Percentiles rank a stretch among this genome's conserved stretches.
Conservation (phyloP, 2,113 vertebrate genomes). For the Piaya cayana region DNA sequence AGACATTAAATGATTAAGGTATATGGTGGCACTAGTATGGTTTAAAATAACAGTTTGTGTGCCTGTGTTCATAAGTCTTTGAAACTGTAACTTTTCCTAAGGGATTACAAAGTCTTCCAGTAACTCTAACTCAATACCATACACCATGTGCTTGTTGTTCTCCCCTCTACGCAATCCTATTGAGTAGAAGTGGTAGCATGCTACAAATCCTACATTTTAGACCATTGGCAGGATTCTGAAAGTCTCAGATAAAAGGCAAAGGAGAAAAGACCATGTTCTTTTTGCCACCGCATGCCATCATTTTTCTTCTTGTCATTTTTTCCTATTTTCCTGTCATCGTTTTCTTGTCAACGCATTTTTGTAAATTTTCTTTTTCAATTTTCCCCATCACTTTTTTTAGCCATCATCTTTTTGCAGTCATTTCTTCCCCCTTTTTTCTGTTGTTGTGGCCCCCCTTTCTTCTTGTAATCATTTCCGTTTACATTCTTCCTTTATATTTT, state of each 20-base stretch:
- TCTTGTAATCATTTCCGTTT: not conserved
- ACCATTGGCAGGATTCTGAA: not conserved
- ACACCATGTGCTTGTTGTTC: not conserved
- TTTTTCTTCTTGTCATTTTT: too few species aligned
- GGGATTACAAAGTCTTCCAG: not conserved
- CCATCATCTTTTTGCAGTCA: too few species aligned
- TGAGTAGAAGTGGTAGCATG: not conserved
- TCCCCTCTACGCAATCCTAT: not conserved
- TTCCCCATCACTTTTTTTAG: too few species aligned
- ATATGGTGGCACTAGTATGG: rapidly evolving
- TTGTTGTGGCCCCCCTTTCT: not conserved
- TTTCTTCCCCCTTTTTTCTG: too few species aligned
- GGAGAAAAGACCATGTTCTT: not conserved
- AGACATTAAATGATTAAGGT: not conserved
- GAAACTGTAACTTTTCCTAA: not conserved
- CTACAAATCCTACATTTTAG: not conserved
- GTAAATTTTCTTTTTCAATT: too few species aligned
- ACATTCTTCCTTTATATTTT: not conserved
- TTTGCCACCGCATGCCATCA: not conserved
- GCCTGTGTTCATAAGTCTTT: not conserved
- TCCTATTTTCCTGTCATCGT: too few species aligned
- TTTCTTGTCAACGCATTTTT: too few species aligned
- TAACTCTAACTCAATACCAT: not conserved
- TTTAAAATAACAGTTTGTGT: not conserved
- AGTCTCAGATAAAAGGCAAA: not conserved